Evolutionary conservation across 2,888 invertebrate genomes (phyloP).

Genomic region (Nebria salina): DNA sequence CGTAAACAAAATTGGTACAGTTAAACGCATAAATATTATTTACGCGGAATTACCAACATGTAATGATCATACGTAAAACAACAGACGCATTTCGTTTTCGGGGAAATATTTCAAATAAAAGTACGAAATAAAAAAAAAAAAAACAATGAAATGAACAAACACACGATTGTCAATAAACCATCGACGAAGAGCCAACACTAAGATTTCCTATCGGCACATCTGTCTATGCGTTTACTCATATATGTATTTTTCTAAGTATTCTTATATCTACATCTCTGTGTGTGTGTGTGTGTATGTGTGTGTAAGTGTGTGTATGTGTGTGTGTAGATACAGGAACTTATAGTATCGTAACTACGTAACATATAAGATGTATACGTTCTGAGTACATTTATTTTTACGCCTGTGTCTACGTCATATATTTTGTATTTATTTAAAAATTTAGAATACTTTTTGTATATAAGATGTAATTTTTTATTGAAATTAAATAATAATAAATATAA

Average conservation of each 20-base stretch:
- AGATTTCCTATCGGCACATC: constrained; percentile 38
- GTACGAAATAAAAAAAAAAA: constrained; percentile 51
- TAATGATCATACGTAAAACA: not conserved
- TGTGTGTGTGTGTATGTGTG: not conserved
- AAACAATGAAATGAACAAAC: constrained; percentile 56
- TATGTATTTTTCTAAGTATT: not conserved
- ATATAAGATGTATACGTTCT: not conserved
- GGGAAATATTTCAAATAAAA: constrained; percentile 32
- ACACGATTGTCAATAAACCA: constrained; percentile 57
- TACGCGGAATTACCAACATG: not conserved
- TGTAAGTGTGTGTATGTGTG: not conserved
- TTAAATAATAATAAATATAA: no score
- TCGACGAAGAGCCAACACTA: constrained; percentile 53
- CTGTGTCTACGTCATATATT: not conserved
- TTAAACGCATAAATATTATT: not conserved
- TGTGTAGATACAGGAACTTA: no score
- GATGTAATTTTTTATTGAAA: no score
- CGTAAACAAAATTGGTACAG: not conserved
- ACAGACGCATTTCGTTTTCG: not conserved
- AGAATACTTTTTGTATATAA: no score
- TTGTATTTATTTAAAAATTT: no score
- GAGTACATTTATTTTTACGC: no score
- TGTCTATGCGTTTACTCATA: not conserved
- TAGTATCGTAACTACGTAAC: not conserved
- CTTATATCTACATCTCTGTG: not conserved